Base-by-base conservation (phyloP, 92 coral and sea anemone genomes). In the Epizoanthus rinbou region DNA sequence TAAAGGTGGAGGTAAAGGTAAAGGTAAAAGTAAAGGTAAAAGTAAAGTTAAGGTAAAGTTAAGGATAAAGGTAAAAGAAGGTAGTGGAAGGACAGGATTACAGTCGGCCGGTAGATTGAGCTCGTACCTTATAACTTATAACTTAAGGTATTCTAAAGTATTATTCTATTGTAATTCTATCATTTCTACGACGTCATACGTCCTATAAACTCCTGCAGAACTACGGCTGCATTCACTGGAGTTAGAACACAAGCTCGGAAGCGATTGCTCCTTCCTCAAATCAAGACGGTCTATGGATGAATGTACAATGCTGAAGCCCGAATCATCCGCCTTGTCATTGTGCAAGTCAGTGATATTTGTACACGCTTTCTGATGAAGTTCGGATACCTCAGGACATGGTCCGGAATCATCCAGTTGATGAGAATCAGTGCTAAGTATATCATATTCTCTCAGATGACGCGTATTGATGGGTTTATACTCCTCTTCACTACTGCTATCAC, bases 171-270 rank as follows among this genome's bases (percentile, higher is more conserved):
- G 22, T 52, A 91, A 50, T 81, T 93, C 98, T 56, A 93, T 60
- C 98, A 93, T 91, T 73, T 93, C 98, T 0, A 93, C 91, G 0
- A 93, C 95, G 43, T 93, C 98, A 57, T 91, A 93, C 28, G 98
- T 93, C 67, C 89, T 50, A 53, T 85, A 93, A 35, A 93, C 23
- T 13, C 88, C 91, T 22, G 90, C 98, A 16, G 94, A 91, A 69
- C 81, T 71, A 22, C 89, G 73, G 68, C 89, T 91, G 21, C 72
- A 35, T 78, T 41, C 82, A 62, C 57, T 43, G 1, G 82, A 33
- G 47, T 5, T 8, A 41, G 58, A 43, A 25, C 31, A 43, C 23
- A 24, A 41, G 43, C 41, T 28, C 16, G 24, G 33, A 60, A n/a
- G 6, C 24, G 47, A 35, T 10, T 74, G 73, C 74, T 73, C 80